These are phyloP conservation scores for Actinostola sp. DNA, from an alignment of 92 coral and sea anemone species.

Conservation along the genomic window DNA sequence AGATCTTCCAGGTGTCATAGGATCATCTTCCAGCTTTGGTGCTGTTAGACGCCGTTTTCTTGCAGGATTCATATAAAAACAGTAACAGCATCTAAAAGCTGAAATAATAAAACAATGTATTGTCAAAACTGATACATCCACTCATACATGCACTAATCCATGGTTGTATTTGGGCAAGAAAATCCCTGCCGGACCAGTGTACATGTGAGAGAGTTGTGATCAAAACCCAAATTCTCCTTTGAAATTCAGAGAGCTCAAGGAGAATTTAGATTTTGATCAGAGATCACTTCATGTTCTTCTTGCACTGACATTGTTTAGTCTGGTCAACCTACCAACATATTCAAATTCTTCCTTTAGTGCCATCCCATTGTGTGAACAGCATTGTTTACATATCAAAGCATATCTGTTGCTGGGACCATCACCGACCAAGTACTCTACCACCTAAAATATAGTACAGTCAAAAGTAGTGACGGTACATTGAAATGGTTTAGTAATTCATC, in stretches of 20 bases:
- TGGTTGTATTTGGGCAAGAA: too few species aligned
- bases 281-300: too few species aligned
- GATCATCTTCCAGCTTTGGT: constrained; percentile 88
- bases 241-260: too few species aligned
- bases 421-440: constrained; percentile 95
- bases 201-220: too few species aligned
- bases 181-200: too few species aligned
- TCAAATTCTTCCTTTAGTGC: constrained; percentile 98
- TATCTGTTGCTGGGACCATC: constrained; percentile 98
- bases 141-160: too few species aligned
- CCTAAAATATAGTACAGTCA: constrained; percentile 39
- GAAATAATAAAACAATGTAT: neutral
- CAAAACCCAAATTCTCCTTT: too few species aligned
- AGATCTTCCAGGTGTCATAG: constrained; percentile 46
- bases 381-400: constrained; percentile 87
- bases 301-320: too few species aligned
- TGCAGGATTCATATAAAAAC: constrained; percentile 88
- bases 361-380: constrained; percentile 97
- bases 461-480: neutral
- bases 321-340: constrained; percentile 58
- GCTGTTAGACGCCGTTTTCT: constrained; percentile 89
- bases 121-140: too few species aligned
- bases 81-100: constrained; percentile 98
- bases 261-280: too few species aligned
- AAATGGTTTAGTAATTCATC: too few species aligned